phyloP scores from a whole-genome alignment of 2,888 invertebrate genomes.

The Amblyjoppa fuscipennis region DNA sequence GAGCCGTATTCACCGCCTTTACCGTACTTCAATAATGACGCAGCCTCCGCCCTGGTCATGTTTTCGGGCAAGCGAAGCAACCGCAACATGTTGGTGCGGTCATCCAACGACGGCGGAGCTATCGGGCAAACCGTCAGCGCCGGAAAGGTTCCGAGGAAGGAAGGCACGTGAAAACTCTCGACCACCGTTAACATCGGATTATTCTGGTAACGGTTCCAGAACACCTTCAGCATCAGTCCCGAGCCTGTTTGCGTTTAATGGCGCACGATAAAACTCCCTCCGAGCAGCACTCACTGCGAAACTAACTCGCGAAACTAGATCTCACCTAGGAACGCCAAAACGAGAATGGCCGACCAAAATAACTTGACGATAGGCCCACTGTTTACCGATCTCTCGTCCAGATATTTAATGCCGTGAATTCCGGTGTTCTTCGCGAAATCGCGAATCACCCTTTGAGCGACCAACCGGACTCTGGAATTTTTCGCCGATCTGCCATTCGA shows the following conservation, averaged over 20 bases:
- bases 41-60: slow-evolving; percentile 66
- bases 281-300: neutral
- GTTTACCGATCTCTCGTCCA: slow-evolving; percentile 55
- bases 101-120: slow-evolving; percentile 70
- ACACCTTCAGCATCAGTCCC: slow-evolving; percentile 81
- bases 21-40: slow-evolving; percentile 66
- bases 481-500: neutral
- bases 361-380: slow-evolving; percentile 59
- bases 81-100: slow-evolving; percentile 71
- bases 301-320: neutral
- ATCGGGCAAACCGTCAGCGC: slow-evolving; percentile 83
- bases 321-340: slow-evolving; percentile 64
- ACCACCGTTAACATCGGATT: slow-evolving; percentile 83
- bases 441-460: neutral
- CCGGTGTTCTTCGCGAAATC: slow-evolving; percentile 67
- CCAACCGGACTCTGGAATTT: neutral
- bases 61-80: slow-evolving; percentile 68
- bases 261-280: neutral
- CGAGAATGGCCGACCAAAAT: slow-evolving; percentile 66
- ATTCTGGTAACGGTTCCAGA: slow-evolving; percentile 80
- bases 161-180: slow-evolving; percentile 78
- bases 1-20: too few relatives aligned
- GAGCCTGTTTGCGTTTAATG: slow-evolving; percentile 71
- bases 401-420: slow-evolving; percentile 72
- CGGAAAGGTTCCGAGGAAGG: slow-evolving; percentile 81